Evolutionary conservation across 1,140 invertebrate genomes (phyloP).

Genomic region (Sitobion miscanthi): DNA sequence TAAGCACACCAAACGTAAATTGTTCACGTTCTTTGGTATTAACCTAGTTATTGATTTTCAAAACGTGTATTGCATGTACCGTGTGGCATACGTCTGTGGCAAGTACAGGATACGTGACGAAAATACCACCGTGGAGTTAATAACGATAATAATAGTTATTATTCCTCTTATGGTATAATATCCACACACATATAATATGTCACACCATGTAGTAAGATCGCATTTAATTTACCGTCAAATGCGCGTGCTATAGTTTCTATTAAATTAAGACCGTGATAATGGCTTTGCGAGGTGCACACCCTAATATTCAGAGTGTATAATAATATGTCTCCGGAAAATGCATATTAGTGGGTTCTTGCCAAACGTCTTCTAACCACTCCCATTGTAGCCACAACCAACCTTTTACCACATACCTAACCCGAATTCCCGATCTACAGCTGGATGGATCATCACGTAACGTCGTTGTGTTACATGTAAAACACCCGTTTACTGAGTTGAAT

Average conservation of each 20-base stretch:
- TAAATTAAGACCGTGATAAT: background rate
- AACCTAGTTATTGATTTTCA: background rate
- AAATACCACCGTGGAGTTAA: background rate
- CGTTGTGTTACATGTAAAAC: background rate
- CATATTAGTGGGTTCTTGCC: background rate
- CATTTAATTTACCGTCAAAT: background rate
- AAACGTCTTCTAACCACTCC: background rate
- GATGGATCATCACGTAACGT: background rate
- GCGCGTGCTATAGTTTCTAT: background rate
- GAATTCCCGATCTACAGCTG: background rate
- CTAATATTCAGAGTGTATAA: background rate
- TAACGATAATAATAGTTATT: constrained; percentile 6
- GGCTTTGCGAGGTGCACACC: background rate
- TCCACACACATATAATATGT: background rate
- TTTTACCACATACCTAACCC: background rate
- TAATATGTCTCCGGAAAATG: background rate
- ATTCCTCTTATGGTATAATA: background rate
- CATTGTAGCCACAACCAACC: background rate
- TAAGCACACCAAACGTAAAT: background rate
- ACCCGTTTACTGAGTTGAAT: background rate
- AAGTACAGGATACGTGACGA: background rate
- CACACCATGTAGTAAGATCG: background rate
- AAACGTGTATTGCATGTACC: background rate
- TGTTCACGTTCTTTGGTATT: background rate
- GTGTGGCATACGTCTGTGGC: background rate